phyloP scores from a whole-genome alignment of 2,113 vertebrate genomes.

The Lophura nycthemera region DNA sequence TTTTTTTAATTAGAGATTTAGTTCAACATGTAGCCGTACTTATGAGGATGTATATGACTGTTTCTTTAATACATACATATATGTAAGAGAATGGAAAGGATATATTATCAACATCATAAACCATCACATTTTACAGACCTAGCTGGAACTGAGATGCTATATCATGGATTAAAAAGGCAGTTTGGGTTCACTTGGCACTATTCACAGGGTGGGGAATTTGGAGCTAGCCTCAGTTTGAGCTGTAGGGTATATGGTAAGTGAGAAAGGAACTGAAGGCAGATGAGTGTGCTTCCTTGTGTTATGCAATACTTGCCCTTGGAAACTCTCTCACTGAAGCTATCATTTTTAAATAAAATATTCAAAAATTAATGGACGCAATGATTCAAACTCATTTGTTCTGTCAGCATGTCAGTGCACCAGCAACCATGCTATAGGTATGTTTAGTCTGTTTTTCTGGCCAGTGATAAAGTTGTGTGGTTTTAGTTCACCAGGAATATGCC shows the following conservation, averaged over 20 bases:
- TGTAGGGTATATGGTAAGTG: not conserved
- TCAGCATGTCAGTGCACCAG: not conserved
- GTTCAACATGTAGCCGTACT: not conserved
- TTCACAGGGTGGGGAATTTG: not conserved
- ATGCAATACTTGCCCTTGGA: not conserved
- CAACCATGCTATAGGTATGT: not conserved
- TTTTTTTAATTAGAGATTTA: not conserved
- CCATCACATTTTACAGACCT: not conserved
- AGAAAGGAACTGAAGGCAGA: not conserved
- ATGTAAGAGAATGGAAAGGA: not conserved
- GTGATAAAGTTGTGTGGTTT: not conserved
- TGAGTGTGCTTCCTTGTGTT: not conserved
- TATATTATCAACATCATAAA: not conserved
- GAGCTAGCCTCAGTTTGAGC: slow-evolving; percentile 1
- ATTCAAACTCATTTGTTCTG: not conserved
- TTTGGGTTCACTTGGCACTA: not conserved
- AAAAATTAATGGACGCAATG: not conserved
- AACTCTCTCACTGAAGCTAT: not conserved
- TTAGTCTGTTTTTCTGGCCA: not conserved
- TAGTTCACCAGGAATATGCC: not conserved
- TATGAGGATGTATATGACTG: not conserved
- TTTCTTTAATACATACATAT: not conserved
- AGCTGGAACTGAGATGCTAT: not conserved
- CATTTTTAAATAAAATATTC: not conserved
- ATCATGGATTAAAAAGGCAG: not conserved